Evolutionary conservation across 2,888 invertebrate genomes (phyloP).

Genomic region (Drosophila nr. medialis): DNA sequence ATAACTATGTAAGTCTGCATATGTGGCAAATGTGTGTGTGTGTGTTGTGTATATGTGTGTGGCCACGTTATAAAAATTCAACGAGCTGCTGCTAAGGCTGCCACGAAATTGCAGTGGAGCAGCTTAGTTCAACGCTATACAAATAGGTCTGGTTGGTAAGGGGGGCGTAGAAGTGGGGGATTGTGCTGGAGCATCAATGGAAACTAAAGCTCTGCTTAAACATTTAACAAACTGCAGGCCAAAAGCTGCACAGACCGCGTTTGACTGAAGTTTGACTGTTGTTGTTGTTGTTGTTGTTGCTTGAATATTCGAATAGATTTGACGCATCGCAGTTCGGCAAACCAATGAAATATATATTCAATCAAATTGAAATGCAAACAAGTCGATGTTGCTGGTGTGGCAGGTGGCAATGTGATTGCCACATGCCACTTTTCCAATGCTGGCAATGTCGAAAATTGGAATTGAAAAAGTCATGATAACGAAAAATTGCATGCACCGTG

Average conservation of each 20-base stretch:
- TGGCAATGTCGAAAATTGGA: constrained; percentile 62
- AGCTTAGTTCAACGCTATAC: constrained; percentile 55
- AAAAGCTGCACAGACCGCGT: constrained; percentile 72
- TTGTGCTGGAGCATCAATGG: constrained; percentile 23
- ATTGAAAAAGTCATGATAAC: constrained; percentile 76
- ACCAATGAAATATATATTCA: constrained; percentile 74
- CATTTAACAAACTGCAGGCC: constrained; percentile 76
- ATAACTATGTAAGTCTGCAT: constrained; percentile 31
- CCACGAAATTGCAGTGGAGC: constrained; percentile 33
- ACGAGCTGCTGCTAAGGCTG: constrained; percentile 62
- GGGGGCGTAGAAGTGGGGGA: background rate
- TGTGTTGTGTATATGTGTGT: constrained; percentile 35
- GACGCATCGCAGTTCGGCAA: constrained; percentile 50
- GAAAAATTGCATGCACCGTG: constrained; percentile 66
- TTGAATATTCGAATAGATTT: constrained; percentile 64
- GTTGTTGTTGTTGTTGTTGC: constrained; percentile 22
- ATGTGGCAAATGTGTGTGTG: constrained; percentile 5
- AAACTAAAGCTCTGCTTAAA: constrained; percentile 71
- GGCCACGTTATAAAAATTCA: constrained; percentile 74
- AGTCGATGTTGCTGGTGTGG: constrained; percentile 38
- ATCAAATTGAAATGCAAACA: constrained; percentile 78
- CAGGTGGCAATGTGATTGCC: constrained; percentile 32
- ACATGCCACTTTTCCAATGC: constrained; percentile 32
- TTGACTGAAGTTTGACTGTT: constrained; percentile 69
- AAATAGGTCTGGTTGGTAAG: constrained; percentile 44